phyloP scores from a whole-genome alignment of 2,113 vertebrate species.

The Parus major region DNA sequence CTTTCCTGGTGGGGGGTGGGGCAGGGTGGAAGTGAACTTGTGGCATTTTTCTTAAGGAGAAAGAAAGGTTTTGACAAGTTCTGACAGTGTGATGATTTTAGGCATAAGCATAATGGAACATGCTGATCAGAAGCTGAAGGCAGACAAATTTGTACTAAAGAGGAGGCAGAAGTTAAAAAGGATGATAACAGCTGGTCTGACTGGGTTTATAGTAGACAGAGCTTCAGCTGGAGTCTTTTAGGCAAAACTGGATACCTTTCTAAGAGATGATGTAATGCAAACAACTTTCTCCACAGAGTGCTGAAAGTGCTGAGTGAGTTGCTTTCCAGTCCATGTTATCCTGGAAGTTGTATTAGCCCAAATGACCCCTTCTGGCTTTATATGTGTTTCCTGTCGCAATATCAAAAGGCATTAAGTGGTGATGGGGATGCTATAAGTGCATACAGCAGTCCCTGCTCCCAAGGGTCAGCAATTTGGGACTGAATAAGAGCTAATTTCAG shows the following conservation, averaged over 20 bases:
- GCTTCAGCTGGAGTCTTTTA: background rate
- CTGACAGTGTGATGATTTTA: conserved; percentile 49
- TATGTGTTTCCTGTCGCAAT: background rate
- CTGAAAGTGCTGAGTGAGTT: conserved; percentile 16
- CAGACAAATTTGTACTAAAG: background rate
- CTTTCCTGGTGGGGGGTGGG: background rate
- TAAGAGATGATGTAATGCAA: background rate
- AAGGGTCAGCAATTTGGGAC: background rate
- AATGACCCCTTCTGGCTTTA: background rate
- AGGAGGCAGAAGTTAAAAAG: conserved; percentile 5
- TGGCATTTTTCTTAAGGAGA: background rate
- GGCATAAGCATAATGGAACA: conserved; percentile 29
- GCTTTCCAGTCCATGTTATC: background rate
- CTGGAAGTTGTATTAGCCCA: conserved; percentile 21
- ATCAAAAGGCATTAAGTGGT: conserved; percentile 2
- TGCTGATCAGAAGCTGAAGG: background rate
- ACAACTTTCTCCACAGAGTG: background rate
- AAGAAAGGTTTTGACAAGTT: conserved; percentile 43
- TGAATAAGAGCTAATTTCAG: conserved; percentile 10
- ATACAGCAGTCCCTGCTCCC: background rate
- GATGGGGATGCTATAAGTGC: rapidly evolving
- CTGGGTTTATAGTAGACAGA: conserved; percentile 9
- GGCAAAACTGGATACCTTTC: background rate
- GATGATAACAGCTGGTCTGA: background rate
- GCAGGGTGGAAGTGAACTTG: background rate